phyloP scores from a whole-genome alignment of 53 echinoderm and acorn worm species.

The Patiria pectinifera region DNA sequence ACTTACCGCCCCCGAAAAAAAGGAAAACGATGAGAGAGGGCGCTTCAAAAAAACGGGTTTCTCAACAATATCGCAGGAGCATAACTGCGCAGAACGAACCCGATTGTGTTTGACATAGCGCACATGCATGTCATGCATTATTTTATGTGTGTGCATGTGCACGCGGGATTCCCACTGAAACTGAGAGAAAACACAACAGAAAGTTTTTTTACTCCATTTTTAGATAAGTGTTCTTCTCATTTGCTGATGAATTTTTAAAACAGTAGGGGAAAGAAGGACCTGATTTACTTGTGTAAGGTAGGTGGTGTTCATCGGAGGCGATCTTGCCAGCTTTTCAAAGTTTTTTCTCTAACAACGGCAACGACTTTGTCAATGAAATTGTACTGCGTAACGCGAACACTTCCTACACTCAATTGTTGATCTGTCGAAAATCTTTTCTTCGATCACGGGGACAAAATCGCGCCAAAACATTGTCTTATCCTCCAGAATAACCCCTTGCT shows the following conservation, averaged over 20 bases:
- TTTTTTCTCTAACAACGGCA: background rate
- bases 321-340: background rate
- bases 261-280: constrained; percentile 64
- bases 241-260: constrained; percentile 74
- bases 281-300: constrained; percentile 73
- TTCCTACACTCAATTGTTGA: constrained; percentile 22
- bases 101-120: constrained; percentile 42
- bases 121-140: constrained; percentile 68
- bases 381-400: constrained; percentile 34
- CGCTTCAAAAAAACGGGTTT: constrained; percentile 62
- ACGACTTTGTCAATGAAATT: background rate
- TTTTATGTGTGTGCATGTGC: constrained; percentile 46
- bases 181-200: constrained; percentile 10
- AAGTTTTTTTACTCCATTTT: constrained; percentile 65
- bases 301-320: constrained; percentile 14
- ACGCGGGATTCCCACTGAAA: constrained; percentile 57
- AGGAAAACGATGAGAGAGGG: constrained; percentile 50
- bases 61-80: constrained; percentile 29
- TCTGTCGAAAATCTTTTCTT: background rate
- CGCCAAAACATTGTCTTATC: background rate
- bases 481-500: background rate
- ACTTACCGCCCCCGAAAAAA: no score
- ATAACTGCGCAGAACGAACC: constrained; percentile 58
- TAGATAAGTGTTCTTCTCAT: constrained; percentile 44
- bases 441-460: constrained; percentile 1